A percentile compares a stretch with the other conserved stretches of the same genome.
These are phyloP conservation scores for Nemoura dubitans DNA, from an alignment of 2,888 invertebrate species.

Conservation along the genomic window DNA sequence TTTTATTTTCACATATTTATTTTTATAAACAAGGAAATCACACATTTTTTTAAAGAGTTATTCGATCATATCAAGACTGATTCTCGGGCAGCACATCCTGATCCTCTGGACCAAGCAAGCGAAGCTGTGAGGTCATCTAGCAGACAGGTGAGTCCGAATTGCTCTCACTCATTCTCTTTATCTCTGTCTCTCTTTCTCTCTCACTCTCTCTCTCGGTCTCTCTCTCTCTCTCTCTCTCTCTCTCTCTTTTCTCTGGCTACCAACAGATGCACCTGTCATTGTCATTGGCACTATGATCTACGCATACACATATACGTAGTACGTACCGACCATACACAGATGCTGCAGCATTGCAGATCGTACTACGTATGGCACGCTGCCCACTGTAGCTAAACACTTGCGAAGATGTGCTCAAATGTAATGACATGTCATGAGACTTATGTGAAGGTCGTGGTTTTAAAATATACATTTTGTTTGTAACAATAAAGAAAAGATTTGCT, in stretches of 20 bases:
- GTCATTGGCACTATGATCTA: conserved; percentile 25
- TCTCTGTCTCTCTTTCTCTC: too few species aligned
- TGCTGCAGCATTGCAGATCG: not conserved
- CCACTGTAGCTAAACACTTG: not conserved
- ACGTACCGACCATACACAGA: not conserved
- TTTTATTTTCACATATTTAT: not conserved
- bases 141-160: not conserved
- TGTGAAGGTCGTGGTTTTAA: not conserved
- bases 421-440: not conserved
- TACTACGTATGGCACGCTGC: not conserved
- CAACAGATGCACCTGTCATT: conserved; percentile 14
- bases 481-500: too few species aligned
- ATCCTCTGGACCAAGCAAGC: not conserved
- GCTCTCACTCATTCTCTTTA: too few species aligned
- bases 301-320: not conserved
- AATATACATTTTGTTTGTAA: not conserved
- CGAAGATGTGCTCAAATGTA: not conserved
- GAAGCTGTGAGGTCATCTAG: conserved; percentile 1
- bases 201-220: too few species aligned
- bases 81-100: not conserved
- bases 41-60: not conserved
- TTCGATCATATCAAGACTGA: not conserved
- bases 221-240: too few species aligned
- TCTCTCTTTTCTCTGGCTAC: conserved; percentile 2
- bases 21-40: not conserved